Evolutionary conservation across 2,113 vertebrate species (phyloP).

Genomic region (Ageneiosus marmoratus): DNA sequence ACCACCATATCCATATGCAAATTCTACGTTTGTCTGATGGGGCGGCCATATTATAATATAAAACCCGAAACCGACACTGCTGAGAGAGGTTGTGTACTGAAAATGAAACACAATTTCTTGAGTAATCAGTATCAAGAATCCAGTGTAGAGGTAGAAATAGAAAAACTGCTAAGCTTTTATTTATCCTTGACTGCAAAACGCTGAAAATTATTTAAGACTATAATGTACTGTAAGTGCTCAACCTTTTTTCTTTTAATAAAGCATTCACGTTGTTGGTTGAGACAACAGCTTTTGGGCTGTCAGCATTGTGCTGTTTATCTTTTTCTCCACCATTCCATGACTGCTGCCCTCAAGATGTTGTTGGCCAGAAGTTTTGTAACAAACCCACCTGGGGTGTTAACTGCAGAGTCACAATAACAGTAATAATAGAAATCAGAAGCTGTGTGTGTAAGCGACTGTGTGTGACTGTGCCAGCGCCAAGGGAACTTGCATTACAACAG

Average conservation of each 20-base stretch:
- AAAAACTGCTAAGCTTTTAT: not conserved
- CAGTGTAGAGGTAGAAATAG: not conserved
- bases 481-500: conserved; percentile 43
- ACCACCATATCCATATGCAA: not conserved
- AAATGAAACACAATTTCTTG: not conserved
- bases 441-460: conserved; percentile 7
- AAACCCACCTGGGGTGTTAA: conserved; percentile 15
- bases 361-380: conserved; percentile 27
- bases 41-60: not conserved
- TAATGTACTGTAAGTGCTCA: not conserved
- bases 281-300: not conserved
- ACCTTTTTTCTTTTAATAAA: not conserved
- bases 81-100: not conserved
- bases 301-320: not conserved
- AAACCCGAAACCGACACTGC: not conserved
- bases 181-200: not conserved
- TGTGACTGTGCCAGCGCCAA: not conserved
- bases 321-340: not conserved
- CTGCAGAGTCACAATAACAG: not conserved
- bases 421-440: conserved; percentile 39
- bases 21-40: not conserved
- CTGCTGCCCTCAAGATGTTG: not conserved
- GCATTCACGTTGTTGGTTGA: not conserved
- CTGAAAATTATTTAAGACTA: not conserved
- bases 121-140: not conserved